Base-by-base conservation (phyloP, 2,888 invertebrate genomes). In the Acanthosepion esculentum region DNA sequence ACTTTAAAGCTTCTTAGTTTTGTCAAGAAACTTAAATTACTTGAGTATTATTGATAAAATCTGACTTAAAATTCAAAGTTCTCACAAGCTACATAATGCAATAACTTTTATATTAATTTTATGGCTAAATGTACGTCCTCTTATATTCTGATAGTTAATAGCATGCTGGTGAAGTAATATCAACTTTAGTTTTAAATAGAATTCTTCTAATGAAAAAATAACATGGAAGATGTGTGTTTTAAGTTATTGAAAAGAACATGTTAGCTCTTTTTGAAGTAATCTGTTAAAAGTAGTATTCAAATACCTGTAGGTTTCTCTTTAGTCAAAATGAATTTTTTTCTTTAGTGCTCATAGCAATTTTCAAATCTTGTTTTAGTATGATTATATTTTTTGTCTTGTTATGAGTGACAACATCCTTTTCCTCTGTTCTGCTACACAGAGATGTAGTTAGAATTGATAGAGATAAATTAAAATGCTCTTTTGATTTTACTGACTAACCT, bases 401-500 rank as follows among this genome's bases (percentile, higher is more conserved):
- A 78, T 78, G 78, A 78, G 78, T 78, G 78, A 78, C 93, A 93
- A 15, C 93, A 93, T 53, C 48, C 93, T 53, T 48, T 93, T 93
- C 93, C 93, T 93, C 53, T 93, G 93, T 93, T 93, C 93, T 53
- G 53, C 93, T 93, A 50, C 93, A 93, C 53, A 93, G 50, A 93
- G n/a, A 93, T 93, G 48, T 93, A 93, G 53, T 53, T 93, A 93
- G 93, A 93, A 93, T 92, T 48, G 50, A 92, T 93, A 93, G 78
- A 78, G 93, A 53, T 93, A 53, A 93, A 53, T 93, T 93, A 53
- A 93, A 93, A 93, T 93, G 53, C 93, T 93, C 53, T 93, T 48
- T 53, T 93, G 93, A 50, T 93, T 93, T 93, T 93, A 93, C 93
- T 93, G 93, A 93, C 93, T 93, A 53, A 93, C 93, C 93, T 53